Evolutionary conservation across 2,797 vertebrate genomes (phyloP), one percentile per base, ranked within the genome.

Genomic region (Sardinella longiceps): DNA sequence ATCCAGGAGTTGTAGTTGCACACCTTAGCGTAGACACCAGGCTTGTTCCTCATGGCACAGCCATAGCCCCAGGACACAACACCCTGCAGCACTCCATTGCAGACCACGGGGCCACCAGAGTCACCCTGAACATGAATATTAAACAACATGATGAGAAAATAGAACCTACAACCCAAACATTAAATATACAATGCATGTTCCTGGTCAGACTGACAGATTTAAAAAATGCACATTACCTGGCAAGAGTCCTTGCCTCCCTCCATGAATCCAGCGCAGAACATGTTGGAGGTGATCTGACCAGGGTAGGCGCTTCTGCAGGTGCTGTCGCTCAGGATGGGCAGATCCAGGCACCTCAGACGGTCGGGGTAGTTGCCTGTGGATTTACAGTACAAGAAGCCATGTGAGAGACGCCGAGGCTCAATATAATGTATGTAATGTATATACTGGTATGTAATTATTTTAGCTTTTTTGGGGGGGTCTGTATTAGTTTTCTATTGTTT

Each of bases 171-270:
- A 39, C 20, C 25, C 20, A 77, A 33, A 74, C 18, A 77, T 20
- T 1, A 23, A 23, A 77, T 43, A 70, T 10, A n/a, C n/a, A n/a
- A n/a, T 9, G 25, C 28, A 37, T 23, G 70, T 23, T 77, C 37
- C 33, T 20, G 3, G 7, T 77, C 33, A 39, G 20, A 77, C 15
- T 43, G 37, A 10, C 18, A 6, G 5, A 0, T 1, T 18, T 77
- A 20, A 20, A 77, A 39, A 77, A 23, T 1, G 20, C 33, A 39
- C 66, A 20, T 7, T 89, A 97, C 95, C 94, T 96, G 95, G 89
- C 96, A 96, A 77, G 95, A 96, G 86, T 96, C 95, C 85, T 95
- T 96, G 51, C 94, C 95, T 80, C 95, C 96, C 39, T 95, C 94
- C 0, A 96, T 89, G 82, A 90, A 96, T 60, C 95, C 95, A 0